Percentiles rank a stretch among this genome's conserved stretches.
phyloP scores from a whole-genome alignment of 2,797 vertebrate genomes.

The Chaenodraco wilsoni region DNA sequence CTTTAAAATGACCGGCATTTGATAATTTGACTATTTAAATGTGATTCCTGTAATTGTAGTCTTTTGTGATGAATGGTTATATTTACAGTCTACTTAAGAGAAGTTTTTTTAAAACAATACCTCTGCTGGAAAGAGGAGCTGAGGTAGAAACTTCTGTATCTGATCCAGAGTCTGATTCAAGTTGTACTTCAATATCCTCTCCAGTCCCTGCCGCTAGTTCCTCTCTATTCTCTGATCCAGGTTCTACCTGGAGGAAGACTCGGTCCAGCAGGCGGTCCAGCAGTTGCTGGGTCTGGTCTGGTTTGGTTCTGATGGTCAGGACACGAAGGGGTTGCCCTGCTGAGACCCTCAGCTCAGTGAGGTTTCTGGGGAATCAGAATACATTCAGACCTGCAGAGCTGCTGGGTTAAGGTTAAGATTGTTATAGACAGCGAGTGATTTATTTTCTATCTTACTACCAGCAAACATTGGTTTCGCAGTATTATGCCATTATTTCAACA shows the following conservation, averaged over 20 bases:
- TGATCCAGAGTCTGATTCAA: background rate
- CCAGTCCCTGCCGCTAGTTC: background rate
- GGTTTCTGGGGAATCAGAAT: conserved; percentile 29
- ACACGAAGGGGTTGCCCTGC: background rate
- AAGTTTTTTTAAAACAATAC: conserved; percentile 1
- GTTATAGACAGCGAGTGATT: no score
- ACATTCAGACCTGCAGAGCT: background rate
- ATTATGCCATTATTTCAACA: no score
- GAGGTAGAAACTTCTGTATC: background rate
- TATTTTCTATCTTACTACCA: no score
- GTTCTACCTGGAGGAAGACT: conserved; percentile 14
- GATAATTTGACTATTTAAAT: background rate
- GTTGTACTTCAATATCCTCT: background rate
- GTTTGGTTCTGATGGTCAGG: conserved; percentile 47
- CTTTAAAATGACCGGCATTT: no score
- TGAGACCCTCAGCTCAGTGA: conserved; percentile 43
- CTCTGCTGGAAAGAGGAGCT: background rate
- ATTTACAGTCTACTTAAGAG: background rate
- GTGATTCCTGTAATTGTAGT: background rate
- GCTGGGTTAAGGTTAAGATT: background rate
- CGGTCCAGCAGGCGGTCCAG: conserved; percentile 51
- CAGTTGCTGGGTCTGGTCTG: conserved; percentile 4
- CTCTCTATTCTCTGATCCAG: rapidly evolving
- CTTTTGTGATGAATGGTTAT: background rate
- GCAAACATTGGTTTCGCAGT: no score